Evolutionary conservation across 2,797 vertebrate genomes (phyloP), one percentile per base, ranked within the genome.

Genomic region (Poeciliopsis presidionis): DNA sequence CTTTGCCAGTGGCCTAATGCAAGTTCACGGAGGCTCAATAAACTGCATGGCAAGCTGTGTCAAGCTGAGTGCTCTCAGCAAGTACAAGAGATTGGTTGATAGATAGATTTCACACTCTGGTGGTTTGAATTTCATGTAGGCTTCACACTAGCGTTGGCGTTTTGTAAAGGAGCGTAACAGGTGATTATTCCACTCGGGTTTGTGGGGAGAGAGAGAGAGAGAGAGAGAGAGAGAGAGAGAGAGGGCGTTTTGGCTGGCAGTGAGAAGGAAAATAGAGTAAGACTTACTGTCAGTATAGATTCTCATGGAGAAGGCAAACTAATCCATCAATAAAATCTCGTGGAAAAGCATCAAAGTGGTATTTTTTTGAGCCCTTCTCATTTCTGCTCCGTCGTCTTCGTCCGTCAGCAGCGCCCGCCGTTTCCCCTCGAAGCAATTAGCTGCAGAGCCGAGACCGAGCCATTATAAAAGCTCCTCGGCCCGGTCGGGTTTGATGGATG

Each of bases 71-170:
- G 71, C 80, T 80, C 82, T 78, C 84, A 72, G 88, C 63, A 18
- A 80, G 85, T 12, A 81, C 80, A 49, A 45, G 78, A 89, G 88
- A 92, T 86, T 74, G 76, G 82, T 87, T 91, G 91, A 92, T 89
- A 73, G 90, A 91, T 86, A 90, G 84, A 91, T 94, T 94, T 94
- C 89, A 91, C 93, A 92, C 90, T 87, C 89, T 11, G 81, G 79
- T 87, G 83, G 79, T 83, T 89, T 84, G 59, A 74, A 86, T 83
- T 81, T 87, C 79, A 76, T 74, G 84, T 88, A 85, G 84, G 79
- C 88, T 83, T 86, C 82, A 82, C 81, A 90, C 83, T 80, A 76
- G 87, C 88, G 83, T 85, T 80, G 81, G 86, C 88, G 89, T 91
- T 94, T 90, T 90, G 88, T 92, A 89, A 83, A 89, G 80, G 84